Evolutionary conservation across 37 sponge, comb jelly and placozoan species (phyloP), one percentile per base, ranked within the genome.

Genomic region (Bolinopsis microptera): DNA sequence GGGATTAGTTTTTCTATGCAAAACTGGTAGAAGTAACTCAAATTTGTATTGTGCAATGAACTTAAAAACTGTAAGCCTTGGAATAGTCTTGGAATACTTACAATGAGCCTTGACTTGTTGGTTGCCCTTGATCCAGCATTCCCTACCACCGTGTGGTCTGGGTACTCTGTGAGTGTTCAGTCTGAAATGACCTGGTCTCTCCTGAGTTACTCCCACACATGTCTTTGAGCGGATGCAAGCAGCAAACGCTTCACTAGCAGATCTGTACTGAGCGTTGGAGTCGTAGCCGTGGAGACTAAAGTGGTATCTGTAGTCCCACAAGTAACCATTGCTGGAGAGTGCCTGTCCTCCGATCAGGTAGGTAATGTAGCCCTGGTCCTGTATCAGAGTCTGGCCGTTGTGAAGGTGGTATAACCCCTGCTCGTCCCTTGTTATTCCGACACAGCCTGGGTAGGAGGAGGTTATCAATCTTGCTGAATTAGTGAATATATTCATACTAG

Each of bases 121-220:
- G 75, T 72, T 72, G 31, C 75, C 75, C 75, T 72, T 72, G 75
- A 72, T 72, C 75, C 75, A 72, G 31, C 75, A 72, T n/a, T 5
- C 18, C 26, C 26, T 72, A 8, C 75, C 75, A 23, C 31, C 75
- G 5, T 72, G 27, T 8, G 75, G 27, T n/a, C 31, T 5, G 5
- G 31, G 31, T 28, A 30, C 18, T 5, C 75, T 72, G 75, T 28
- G 27, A 28, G 75, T 28, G 31, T 72, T 72, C n/a, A 72, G 31
- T 28, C 75, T 72, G 31, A 72, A 72, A 3, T 5, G 2, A 3
- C 3, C 18, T 8, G 75, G 27, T 5, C 26, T 28, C 31, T 72
- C 75, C 75, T 72, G 75, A 30, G 75, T 72, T 5, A 72, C 75
- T 30, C 75, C 75, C 31, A 28, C 31, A 72, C 75, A 72, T 24